Evolutionary conservation across 2,113 vertebrate species (phyloP).

Genomic region (Podarcis cretensis): DNA sequence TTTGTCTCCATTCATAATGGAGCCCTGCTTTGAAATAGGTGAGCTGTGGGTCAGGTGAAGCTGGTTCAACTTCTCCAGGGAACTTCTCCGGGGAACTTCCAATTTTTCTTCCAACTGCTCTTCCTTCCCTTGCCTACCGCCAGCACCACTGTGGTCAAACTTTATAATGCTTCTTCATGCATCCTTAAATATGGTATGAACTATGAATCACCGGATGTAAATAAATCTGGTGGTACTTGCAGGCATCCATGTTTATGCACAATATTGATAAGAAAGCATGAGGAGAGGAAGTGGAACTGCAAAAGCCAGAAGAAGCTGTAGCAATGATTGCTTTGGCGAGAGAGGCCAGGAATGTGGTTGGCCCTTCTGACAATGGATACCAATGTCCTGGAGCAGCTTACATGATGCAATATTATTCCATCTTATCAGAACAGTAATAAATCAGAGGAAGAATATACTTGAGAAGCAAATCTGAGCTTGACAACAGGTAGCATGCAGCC

Average conservation of each 20-base stretch:
- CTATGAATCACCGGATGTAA: neutral
- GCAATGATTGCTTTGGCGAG: neutral
- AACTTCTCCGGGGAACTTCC: neutral
- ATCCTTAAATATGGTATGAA: neutral
- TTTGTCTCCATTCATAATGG: neutral
- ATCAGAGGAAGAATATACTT: constrained; percentile 52
- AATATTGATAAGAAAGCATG: neutral
- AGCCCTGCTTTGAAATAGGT: neutral
- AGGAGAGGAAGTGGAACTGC: neutral
- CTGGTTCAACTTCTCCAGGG: neutral
- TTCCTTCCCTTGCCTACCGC: neutral
- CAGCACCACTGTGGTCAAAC: neutral
- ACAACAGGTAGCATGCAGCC: constrained; percentile 22
- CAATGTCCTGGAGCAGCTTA: neutral
- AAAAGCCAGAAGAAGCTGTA: neutral
- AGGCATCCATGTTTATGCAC: neutral
- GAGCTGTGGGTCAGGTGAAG: no score
- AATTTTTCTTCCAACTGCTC: neutral
- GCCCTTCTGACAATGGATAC: neutral
- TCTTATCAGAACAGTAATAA: constrained; percentile 39
- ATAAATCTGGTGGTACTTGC: neutral
- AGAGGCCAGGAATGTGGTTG: neutral
- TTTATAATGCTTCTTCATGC: neutral
- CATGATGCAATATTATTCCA: constrained; percentile 1
- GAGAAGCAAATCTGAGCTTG: constrained; percentile 44